These are phyloP conservation scores for Ceyx cyanopectus DNA, from an alignment of 2,113 vertebrate species.

Conservation along the genomic window DNA sequence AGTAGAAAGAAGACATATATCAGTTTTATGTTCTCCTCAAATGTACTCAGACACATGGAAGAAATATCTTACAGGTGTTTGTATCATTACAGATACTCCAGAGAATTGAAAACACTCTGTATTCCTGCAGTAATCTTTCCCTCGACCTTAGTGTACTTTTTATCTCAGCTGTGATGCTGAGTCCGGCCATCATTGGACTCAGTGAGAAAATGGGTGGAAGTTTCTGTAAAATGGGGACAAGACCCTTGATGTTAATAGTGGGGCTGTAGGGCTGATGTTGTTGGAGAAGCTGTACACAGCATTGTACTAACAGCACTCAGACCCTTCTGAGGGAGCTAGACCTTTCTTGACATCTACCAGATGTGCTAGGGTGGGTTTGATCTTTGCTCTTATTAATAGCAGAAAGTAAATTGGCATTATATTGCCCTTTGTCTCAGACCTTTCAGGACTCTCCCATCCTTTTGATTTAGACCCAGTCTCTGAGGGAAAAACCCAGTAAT, in stretches of 20 bases:
- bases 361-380: neutral
- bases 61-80: slow-evolving; percentile 39
- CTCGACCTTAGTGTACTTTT: neutral
- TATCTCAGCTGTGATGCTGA: neutral
- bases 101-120: slow-evolving; percentile 3
- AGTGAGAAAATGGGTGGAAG: neutral
- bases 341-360: neutral
- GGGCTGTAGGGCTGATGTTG: neutral
- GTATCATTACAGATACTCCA: neutral
- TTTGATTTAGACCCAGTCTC: slow-evolving; percentile 58
- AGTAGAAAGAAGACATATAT: slow-evolving; percentile 29
- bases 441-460: slow-evolving; percentile 42
- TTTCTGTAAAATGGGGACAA: neutral
- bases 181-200: neutral
- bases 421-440: slow-evolving; percentile 43
- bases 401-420: slow-evolving; percentile 30
- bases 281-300: neutral
- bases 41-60: slow-evolving; percentile 25
- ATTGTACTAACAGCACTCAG: neutral
- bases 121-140: slow-evolving; percentile 21
- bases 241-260: neutral
- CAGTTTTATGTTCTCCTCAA: slow-evolving; percentile 31
- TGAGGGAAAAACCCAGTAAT: neutral
- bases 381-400: slow-evolving; percentile 9
- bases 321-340: accelerated